Conservation (phyloP, 2,113 vertebrate genomes). For the Kryptolebias marmoratus region DNA sequence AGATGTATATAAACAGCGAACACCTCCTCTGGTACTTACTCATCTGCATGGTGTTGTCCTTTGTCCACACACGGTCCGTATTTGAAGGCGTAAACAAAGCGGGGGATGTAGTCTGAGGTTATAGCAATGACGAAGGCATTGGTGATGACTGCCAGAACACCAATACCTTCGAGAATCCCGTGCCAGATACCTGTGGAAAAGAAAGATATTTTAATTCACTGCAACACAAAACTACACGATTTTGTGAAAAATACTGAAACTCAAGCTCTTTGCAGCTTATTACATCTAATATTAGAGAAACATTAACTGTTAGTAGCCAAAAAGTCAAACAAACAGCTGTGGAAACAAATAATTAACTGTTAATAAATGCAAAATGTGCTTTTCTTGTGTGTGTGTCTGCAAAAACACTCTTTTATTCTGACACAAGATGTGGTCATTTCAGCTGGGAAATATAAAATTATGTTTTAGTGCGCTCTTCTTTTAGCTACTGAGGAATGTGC, state of each 20-base stretch:
- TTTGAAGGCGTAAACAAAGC: constrained; percentile 97
- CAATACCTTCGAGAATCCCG: constrained; percentile 96
- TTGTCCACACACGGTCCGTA: constrained; percentile 93
- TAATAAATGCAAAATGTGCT: background rate
- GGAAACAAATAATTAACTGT: background rate
- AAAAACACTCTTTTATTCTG: constrained; percentile 1
- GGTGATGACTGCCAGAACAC: constrained; percentile 96
- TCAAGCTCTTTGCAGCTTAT: background rate
- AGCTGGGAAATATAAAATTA: constrained; percentile 20
- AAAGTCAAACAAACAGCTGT: background rate
- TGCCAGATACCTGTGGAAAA: constrained; percentile 92
- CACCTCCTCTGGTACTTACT: constrained; percentile 23
- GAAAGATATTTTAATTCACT: background rate
- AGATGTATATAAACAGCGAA: background rate
- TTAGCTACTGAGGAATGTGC: constrained; percentile 39
- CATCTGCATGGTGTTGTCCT: constrained; percentile 84
- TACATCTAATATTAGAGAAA: background rate
- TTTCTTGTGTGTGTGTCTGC: background rate
- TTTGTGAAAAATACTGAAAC: background rate
- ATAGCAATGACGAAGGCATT: constrained; percentile 99
- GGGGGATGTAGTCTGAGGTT: constrained; percentile 98
- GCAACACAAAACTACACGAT: background rate
- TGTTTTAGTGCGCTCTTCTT: constrained; percentile 26
- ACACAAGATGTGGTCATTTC: constrained; percentile 18
- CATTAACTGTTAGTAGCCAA: background rate